Conservation (phyloP, 2,888 invertebrate species). For the Chorisops tibialis region DNA sequence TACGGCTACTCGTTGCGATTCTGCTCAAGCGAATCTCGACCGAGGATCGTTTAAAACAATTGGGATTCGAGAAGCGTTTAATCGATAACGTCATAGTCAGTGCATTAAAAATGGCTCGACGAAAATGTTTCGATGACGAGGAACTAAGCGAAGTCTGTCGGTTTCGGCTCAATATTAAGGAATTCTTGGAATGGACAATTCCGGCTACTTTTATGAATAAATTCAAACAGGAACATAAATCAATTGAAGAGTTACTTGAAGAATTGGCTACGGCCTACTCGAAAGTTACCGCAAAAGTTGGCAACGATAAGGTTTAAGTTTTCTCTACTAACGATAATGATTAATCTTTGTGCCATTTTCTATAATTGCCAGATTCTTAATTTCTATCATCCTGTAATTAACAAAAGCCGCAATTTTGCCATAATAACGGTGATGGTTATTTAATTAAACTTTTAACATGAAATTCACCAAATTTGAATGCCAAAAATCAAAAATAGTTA, state of each 20-base stretch:
- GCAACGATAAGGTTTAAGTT: neutral
- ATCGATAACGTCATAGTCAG: constrained; percentile 80
- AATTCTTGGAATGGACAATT: constrained; percentile 76
- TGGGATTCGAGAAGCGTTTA: constrained; percentile 69
- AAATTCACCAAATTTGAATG: constrained; percentile 8
- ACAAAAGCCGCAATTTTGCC: neutral
- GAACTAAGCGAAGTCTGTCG: constrained; percentile 60
- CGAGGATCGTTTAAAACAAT: constrained; percentile 70
- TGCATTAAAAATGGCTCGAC: constrained; percentile 71
- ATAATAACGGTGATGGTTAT: neutral
- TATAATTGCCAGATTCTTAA: neutral
- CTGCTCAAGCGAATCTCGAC: constrained; percentile 79
- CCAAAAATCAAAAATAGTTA: constrained; percentile 1
- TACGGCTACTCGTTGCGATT: constrained; percentile 76
- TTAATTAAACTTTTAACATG: neutral
- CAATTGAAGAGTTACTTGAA: constrained; percentile 75
- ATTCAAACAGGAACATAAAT: constrained; percentile 69
- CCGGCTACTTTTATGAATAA: constrained; percentile 74
- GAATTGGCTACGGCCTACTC: constrained; percentile 56
- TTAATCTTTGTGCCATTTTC: constrained; percentile 3
- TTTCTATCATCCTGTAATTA: neutral
- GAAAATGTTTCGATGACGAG: constrained; percentile 61
- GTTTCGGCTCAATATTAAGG: constrained; percentile 71
- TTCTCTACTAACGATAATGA: neutral
- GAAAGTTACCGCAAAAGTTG: neutral